A percentile compares a stretch with the other conserved stretches of the same genome.
These are phyloP conservation scores for Podarcis raffonei DNA, from an alignment of 2,113 vertebrate genomes.

Conservation along the genomic window DNA sequence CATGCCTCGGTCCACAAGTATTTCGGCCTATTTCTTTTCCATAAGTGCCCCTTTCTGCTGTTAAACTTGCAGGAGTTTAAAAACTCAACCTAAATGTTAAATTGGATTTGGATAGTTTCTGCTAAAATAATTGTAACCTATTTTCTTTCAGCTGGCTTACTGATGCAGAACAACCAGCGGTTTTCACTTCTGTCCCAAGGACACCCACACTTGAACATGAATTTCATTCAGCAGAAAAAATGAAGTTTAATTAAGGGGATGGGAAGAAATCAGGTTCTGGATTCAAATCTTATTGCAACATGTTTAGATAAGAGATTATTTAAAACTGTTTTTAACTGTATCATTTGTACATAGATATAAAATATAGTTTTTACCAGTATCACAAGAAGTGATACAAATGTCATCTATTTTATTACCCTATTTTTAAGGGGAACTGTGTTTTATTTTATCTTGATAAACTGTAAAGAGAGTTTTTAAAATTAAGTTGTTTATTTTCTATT, in stretches of 20 bases:
- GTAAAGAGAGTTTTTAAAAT: constrained; percentile 93
- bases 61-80: background rate
- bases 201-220: constrained; percentile 89
- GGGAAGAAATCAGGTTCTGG: constrained; percentile 77
- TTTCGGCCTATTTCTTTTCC: background rate
- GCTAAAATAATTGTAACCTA: constrained; percentile 73
- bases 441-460: constrained; percentile 93
- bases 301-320: constrained; percentile 84
- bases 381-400: constrained; percentile 98
- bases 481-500: constrained; percentile 99
- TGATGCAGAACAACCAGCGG: constrained; percentile 88
- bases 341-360: constrained; percentile 96
- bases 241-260: constrained; percentile 77
- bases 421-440: constrained; percentile 98
- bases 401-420: constrained; percentile 99
- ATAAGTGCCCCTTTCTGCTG: no score
- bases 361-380: constrained; percentile 96
- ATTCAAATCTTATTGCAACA: constrained; percentile 79
- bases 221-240: constrained; percentile 97
- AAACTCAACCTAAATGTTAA: background rate
- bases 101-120: constrained; percentile 36
- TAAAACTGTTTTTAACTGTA: constrained; percentile 92
- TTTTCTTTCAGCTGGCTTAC: constrained; percentile 85
- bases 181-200: constrained; percentile 91
- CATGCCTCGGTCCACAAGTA: background rate